Conservation (phyloP, 2,888 invertebrate genomes). For the Argynnis bischoffii region DNA sequence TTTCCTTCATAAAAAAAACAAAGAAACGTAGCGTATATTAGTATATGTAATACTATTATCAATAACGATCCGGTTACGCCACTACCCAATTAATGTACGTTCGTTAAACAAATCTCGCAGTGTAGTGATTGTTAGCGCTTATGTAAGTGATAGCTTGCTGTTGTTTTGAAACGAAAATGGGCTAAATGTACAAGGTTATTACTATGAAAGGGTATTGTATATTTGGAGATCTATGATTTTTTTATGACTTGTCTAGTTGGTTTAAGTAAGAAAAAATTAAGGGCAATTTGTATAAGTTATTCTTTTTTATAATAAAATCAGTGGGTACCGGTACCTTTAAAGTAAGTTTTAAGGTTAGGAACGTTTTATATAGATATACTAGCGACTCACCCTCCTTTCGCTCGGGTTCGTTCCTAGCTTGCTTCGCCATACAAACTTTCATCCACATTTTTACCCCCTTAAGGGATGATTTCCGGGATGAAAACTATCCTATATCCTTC, state of each 20-base stretch:
- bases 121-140: constrained; percentile 22
- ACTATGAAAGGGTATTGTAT: neutral
- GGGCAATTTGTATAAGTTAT: too few species aligned
- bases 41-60: neutral
- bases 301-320: too few species aligned
- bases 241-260: neutral
- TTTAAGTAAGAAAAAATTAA: neutral
- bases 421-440: too few species aligned
- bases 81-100: constrained; percentile 14
- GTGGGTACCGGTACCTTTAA: too few species aligned
- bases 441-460: too few species aligned
- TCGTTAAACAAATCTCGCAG: constrained; percentile 21
- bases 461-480: too few species aligned
- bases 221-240: neutral
- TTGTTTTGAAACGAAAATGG: constrained; percentile 20
- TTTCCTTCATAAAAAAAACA: neutral
- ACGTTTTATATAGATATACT: too few species aligned
- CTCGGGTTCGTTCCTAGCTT: too few species aligned
- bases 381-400: too few species aligned
- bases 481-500: too few species aligned
- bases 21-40: neutral
- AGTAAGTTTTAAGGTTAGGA: too few species aligned
- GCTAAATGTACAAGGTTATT: constrained; percentile 21
- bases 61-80: constrained; percentile 9
- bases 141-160: constrained; percentile 22